phyloP scores from a whole-genome alignment of 2,888 invertebrate species.

The Trachelus tabidus region DNA sequence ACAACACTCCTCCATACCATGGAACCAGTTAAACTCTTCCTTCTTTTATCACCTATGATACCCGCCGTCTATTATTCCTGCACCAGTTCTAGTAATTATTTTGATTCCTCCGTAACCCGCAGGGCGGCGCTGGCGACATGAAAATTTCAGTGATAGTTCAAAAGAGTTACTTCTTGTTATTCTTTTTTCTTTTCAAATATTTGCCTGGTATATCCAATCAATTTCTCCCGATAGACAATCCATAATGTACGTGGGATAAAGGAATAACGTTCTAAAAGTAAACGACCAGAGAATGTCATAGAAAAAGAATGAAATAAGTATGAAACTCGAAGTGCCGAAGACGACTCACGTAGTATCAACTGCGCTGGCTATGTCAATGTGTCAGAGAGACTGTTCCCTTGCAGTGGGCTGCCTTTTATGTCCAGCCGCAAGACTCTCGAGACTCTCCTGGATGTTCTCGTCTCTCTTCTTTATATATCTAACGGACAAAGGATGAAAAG shows the following conservation, averaged over 20 bases:
- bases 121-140: background rate
- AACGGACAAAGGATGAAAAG: background rate
- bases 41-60: background rate
- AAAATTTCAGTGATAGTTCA: background rate
- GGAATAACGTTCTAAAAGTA: background rate
- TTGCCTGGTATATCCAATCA: no score
- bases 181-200: no score
- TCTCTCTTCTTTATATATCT: background rate
- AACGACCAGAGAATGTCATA: background rate
- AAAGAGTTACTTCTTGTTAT: no score
- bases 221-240: background rate
- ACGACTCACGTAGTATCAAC: background rate
- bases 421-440: constrained; percentile 28
- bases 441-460: background rate
- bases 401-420: constrained; percentile 51
- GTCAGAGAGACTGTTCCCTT: constrained; percentile 44
- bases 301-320: background rate
- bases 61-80: background rate
- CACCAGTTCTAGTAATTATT: background rate
- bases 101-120: background rate
- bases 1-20: background rate
- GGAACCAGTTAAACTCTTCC: constrained; percentile 5
- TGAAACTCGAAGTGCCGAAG: background rate
- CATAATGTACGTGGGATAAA: background rate
- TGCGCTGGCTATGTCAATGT: constrained; percentile 46